Conservation (phyloP, 2,113 vertebrate species). For the Pterocles orientalis region DNA sequence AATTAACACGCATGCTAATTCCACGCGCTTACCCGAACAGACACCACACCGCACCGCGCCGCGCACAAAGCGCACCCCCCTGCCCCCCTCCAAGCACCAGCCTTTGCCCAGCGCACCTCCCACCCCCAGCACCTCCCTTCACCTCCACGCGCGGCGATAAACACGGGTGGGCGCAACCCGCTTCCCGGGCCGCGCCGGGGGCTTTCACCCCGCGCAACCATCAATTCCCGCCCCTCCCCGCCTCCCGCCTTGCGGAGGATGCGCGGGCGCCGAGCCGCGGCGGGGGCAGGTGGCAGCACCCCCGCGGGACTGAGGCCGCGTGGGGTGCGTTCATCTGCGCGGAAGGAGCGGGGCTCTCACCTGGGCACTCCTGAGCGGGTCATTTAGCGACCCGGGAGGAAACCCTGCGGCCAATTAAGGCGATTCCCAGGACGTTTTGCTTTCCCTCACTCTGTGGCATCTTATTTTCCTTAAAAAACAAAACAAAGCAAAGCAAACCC, state of each 20-base stretch:
- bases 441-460: not conserved
- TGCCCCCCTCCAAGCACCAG: not conserved
- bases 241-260: not conserved
- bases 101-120: not conserved
- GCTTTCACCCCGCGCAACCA: not conserved
- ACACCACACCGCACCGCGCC: no score
- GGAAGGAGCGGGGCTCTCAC: no score
- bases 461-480: not conserved
- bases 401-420: not conserved
- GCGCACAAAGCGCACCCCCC: not conserved
- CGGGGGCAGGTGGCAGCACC: not conserved
- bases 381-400: not conserved
- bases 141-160: not conserved
- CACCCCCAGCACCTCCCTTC: not conserved
- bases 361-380: not conserved
- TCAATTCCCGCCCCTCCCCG: not conserved
- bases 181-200: not conserved
- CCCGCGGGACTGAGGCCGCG: not conserved
- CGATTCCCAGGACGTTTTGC: not conserved
- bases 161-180: not conserved
- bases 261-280: not conserved
- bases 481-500: not conserved
- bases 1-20: accelerated
- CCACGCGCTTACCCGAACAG: not conserved
- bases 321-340: not conserved